Base-by-base conservation (phyloP, 2,797 vertebrate species). In the Cossypha dichroa region DNA sequence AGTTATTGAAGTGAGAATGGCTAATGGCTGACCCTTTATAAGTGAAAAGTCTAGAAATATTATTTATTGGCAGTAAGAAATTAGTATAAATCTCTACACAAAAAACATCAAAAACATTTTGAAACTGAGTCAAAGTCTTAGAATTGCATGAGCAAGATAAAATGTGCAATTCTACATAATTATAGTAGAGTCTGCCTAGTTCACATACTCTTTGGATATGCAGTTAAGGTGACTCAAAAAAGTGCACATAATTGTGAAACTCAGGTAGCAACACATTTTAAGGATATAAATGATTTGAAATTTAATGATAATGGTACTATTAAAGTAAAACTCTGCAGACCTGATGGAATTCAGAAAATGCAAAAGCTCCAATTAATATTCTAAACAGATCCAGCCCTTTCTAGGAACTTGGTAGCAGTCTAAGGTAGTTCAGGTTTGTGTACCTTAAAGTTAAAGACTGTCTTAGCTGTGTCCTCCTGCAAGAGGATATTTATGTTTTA, bases 391-490 rank as follows among this genome's bases (percentile, higher is more conserved):
- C 6, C 36, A 70, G 10, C 10, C 52, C 40, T 74, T 85, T 80
- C 62, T 63, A 56, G 55, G 49, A 72, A 62, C 16, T 51, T 36
- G 31, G 31, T 34, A 46, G 15, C 21, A 28, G 6, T 9, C 22
- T 38, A 33, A 80, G 45, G 28, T 55, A 59, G 23, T 59, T 81
- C 31, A 75, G 33, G 29, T 75, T 52, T 55, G 33, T 40, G 11
- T 22, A 43, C 22, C 34, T 72, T 58, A 48, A 55, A 73, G 52
- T 58, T 33, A 69, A 83, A 67, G 28, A 10, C 29, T 33, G 2
- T 16, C 38, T 67, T 34, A 81, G 26, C n/a, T 59, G 38, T 0
- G 0, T 34, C 19, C 16, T 64, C 26, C 45, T 41, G 34, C 21
- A 52, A 52, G 22, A 56, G 41, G 28, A 7, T 45, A 9, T 74